These are phyloP conservation scores for Eriosoma lanigerum DNA, from an alignment of 1,140 invertebrate species.

Conservation along the genomic window DNA sequence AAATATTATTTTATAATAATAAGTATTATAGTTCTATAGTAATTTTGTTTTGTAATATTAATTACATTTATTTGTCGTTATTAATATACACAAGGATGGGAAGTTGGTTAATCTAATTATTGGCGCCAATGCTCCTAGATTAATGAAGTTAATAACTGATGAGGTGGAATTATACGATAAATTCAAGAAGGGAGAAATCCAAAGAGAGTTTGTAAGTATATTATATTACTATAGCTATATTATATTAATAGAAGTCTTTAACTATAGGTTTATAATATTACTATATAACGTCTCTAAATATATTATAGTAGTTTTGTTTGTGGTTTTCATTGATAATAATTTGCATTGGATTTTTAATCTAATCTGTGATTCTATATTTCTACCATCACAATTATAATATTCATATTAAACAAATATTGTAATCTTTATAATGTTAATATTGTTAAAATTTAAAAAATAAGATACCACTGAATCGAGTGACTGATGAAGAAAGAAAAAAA, in stretches of 20 bases:
- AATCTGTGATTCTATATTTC: neutral
- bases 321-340: neutral
- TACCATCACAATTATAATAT: too few relatives aligned
- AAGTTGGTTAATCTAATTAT: slow-evolving; percentile 81
- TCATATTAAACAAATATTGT: neutral
- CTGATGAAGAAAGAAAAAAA: slow-evolving; percentile 59
- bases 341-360: too few relatives aligned
- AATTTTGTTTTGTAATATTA: too few relatives aligned
- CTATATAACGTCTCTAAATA: too few relatives aligned
- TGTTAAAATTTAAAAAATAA: slow-evolving; percentile 56
- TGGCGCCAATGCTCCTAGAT: slow-evolving; percentile 79
- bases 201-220: slow-evolving; percentile 60
- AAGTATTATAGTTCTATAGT: too few relatives aligned
- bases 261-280: too few relatives aligned
- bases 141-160: slow-evolving; percentile 72
- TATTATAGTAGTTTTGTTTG: neutral
- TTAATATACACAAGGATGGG: slow-evolving; percentile 66
- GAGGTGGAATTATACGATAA: slow-evolving; percentile 71
- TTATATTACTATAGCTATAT: too few relatives aligned
- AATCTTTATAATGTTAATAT: slow-evolving; percentile 50
- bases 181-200: slow-evolving; percentile 59
- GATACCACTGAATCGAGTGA: slow-evolving; percentile 58
- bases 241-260: too few relatives aligned
- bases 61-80: neutral
- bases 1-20: neutral